These are phyloP conservation scores for Laterallus jamaicensis DNA, from an alignment of 2,113 vertebrate species.

Conservation along the genomic window DNA sequence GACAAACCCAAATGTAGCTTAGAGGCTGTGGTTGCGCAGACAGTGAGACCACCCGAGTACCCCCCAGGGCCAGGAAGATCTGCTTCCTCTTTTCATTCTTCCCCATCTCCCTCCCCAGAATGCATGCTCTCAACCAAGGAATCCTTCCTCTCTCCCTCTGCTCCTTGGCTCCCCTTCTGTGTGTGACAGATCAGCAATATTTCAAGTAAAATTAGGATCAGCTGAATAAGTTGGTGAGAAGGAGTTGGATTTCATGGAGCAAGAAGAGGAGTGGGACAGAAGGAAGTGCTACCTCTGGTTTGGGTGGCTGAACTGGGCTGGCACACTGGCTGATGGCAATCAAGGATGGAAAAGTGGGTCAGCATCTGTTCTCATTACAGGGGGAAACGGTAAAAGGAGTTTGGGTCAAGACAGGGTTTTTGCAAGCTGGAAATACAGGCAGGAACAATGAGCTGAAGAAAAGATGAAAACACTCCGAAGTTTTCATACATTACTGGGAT, in stretches of 20 bases:
- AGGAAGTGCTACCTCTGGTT: rapidly evolving
- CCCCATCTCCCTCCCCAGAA: not conserved
- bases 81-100: not conserved
- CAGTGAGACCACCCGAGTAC: not conserved
- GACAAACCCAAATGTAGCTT: not conserved
- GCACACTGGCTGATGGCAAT: not conserved
- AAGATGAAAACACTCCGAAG: not conserved
- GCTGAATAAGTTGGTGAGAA: not conserved
- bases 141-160: not conserved
- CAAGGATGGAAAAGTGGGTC: not conserved
- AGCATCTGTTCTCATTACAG: not conserved
- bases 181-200: not conserved
- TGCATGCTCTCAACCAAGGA: not conserved
- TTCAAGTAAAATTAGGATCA: not conserved
- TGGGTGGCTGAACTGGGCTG: not conserved
- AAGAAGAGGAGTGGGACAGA: not conserved
- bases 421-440: not conserved
- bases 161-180: not conserved
- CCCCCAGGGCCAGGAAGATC: not conserved
- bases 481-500: not conserved
- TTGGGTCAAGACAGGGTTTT: not conserved
- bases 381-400: not conserved
- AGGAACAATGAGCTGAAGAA: not conserved
- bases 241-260: not conserved
- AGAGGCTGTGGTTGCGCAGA: not conserved